Evolutionary conservation across 2,888 invertebrate genomes (phyloP).

Genomic region (Cheilosia impressa): DNA sequence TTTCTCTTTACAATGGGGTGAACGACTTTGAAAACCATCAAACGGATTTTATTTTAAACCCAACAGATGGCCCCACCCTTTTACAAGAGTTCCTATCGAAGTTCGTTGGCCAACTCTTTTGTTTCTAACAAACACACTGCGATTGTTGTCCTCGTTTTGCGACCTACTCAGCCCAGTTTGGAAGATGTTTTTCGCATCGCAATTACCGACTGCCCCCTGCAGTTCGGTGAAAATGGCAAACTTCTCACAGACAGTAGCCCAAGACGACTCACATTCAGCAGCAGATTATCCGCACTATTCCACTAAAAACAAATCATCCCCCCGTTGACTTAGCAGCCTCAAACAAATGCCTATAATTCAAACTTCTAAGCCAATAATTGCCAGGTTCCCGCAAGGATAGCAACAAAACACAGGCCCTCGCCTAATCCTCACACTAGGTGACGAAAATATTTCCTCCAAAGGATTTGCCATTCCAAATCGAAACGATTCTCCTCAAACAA

Average conservation of each 20-base stretch:
- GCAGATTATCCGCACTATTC: not conserved
- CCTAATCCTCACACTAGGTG: constrained; percentile 61
- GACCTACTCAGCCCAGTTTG: no score
- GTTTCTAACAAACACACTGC: no score
- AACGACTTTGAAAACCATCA: no score
- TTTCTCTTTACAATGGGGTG: no score
- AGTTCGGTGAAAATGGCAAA: not conserved
- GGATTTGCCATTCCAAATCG: constrained; percentile 34
- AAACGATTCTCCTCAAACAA: constrained; percentile 20
- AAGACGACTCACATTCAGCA: not conserved
- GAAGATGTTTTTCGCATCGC: no score
- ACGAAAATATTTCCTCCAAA: constrained; percentile 5
- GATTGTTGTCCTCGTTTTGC: no score
- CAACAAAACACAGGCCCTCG: not conserved
- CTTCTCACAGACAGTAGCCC: not conserved
- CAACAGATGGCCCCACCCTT: no score
- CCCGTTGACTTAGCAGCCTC: not conserved
- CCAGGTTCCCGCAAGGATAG: not conserved
- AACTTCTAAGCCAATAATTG: constrained; percentile 2
- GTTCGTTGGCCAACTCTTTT: no score
- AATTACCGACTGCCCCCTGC: no score
- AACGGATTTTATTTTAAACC: no score
- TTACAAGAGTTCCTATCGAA: no score
- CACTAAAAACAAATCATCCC: not conserved
- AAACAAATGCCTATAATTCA: not conserved